phyloP scores from a whole-genome alignment of 2,113 vertebrate species.

The Embiotoca jacksoni region DNA sequence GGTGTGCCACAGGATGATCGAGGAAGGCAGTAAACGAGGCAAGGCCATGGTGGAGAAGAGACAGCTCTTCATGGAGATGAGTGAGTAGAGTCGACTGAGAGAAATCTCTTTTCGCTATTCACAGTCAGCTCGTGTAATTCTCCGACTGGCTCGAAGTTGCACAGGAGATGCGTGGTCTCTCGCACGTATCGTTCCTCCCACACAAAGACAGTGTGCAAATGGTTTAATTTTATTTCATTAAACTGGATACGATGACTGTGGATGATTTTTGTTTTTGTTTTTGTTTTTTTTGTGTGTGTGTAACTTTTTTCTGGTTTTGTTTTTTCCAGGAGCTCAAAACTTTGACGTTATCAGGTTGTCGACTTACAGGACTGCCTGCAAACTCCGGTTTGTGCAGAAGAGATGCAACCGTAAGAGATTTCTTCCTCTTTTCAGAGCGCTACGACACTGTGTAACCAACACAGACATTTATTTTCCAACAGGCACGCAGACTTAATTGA shows the following conservation, averaged over 20 bases:
- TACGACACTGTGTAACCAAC: not conserved
- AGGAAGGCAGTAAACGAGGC: conserved; percentile 94
- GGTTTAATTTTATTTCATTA: not conserved
- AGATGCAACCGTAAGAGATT: conserved; percentile 94
- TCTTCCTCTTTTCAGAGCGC: not conserved
- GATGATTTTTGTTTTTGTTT: not conserved
- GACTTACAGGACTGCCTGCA: conserved; percentile 97
- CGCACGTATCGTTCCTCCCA: conserved; percentile 45
- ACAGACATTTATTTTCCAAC: conserved; percentile 3
- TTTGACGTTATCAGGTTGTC: conserved; percentile 97
- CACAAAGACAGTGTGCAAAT: conserved; percentile 13
- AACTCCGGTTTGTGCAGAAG: conserved; percentile 97
- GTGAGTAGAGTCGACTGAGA: conserved; percentile 86
- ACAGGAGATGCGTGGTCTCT: conserved; percentile 33
- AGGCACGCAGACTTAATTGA: conserved; percentile 29
- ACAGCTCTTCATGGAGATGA: conserved; percentile 99
- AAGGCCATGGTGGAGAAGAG: conserved; percentile 98
- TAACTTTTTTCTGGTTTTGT: not conserved
- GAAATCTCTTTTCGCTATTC: conserved; percentile 54
- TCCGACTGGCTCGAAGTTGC: conserved; percentile 20
- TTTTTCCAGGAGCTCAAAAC: conserved; percentile 92
- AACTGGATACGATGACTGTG: not conserved
- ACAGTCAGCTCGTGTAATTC: conserved; percentile 27
- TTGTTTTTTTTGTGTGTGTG: too few relatives aligned
- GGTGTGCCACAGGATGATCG: conserved; percentile 92